Evolutionary conservation across 2,113 vertebrate species (phyloP).

Genomic region (Boulengeromyrus knoepffleri): DNA sequence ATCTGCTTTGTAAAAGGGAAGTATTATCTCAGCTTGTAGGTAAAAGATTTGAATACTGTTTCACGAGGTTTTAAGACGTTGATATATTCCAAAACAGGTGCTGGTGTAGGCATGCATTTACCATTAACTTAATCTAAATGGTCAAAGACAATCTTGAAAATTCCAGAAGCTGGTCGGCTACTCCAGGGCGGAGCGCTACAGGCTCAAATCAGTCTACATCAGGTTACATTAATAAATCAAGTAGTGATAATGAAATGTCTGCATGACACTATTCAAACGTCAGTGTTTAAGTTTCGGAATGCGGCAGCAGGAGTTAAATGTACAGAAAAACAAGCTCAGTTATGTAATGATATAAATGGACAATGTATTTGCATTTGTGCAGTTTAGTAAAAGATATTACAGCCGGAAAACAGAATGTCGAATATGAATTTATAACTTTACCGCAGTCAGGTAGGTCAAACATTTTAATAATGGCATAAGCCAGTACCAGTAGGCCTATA

Average conservation of each 20-base stretch:
- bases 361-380: not conserved
- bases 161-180: not conserved
- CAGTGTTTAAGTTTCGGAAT: not conserved
- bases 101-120: not conserved
- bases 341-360: not conserved
- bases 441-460: not conserved
- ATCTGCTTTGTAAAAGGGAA: not conserved
- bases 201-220: not conserved
- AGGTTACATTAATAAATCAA: not conserved
- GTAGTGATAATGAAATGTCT: not conserved
- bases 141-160: not conserved
- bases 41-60: not conserved
- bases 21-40: not conserved
- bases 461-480: not conserved
- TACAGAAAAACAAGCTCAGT: not conserved
- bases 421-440: not conserved
- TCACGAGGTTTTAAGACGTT: not conserved
- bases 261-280: not conserved
- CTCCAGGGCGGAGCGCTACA: not conserved
- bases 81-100: not conserved
- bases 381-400: not conserved
- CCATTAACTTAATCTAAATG: not conserved
- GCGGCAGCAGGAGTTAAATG: not conserved
- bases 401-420: not conserved
- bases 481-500: not conserved